These are phyloP conservation scores for Scarus forsteni DNA, from an alignment of 2,797 vertebrate genomes.

Conservation along the genomic window DNA sequence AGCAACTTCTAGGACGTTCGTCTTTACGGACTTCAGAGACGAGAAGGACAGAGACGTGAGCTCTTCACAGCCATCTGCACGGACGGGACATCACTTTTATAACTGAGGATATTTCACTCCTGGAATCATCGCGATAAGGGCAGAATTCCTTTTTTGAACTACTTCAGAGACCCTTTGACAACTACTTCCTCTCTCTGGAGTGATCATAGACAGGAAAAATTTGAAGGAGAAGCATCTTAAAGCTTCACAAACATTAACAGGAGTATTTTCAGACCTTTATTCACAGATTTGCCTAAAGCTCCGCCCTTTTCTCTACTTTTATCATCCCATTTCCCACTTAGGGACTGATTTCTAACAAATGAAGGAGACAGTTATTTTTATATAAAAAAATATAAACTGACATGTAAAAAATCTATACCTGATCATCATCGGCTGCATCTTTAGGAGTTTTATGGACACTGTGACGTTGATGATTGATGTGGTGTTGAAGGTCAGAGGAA, in stretches of 20 bases:
- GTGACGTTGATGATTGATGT: constrained; percentile 63
- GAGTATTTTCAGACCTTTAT: constrained; percentile 4
- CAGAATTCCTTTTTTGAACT: constrained; percentile 28
- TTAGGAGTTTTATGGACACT: constrained; percentile 58
- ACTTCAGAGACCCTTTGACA: constrained; percentile 26
- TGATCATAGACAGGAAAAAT: constrained; percentile 10
- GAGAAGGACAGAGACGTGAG: constrained; percentile 35
- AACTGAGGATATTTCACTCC: constrained; percentile 28
- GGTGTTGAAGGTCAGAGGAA: constrained; percentile 22
- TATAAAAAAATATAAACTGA: constrained; percentile 65
- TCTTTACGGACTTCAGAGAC: constrained; percentile 10
- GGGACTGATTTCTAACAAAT: constrained; percentile 35
- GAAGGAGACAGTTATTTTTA: constrained; percentile 74
- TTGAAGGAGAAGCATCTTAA: neutral
- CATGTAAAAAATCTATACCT: constrained; percentile 38
- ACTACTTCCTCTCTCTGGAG: constrained; percentile 2
- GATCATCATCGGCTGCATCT: constrained; percentile 39
- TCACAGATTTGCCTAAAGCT: constrained; percentile 21
- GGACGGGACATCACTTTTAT: constrained; percentile 1
- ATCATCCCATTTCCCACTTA: constrained; percentile 7
- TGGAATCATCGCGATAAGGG: constrained; percentile 44
- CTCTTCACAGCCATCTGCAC: neutral
- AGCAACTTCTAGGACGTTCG: constrained; percentile 92
- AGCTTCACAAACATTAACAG: neutral
- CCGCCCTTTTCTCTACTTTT: neutral